Conservation (phyloP, 2,888 invertebrate species). For the Mythimna lalbum region DNA sequence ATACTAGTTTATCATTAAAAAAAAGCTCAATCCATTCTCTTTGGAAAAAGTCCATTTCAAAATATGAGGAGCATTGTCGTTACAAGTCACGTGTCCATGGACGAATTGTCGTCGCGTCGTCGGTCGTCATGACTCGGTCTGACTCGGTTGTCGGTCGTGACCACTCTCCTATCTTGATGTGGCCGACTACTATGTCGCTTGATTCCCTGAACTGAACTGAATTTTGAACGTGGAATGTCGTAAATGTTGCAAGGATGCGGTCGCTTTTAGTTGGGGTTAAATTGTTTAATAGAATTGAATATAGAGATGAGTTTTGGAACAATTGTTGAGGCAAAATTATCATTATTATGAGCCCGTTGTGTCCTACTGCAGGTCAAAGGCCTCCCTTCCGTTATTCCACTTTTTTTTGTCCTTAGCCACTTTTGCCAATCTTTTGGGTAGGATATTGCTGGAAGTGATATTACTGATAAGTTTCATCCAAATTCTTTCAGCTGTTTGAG, state of each 20-base stretch:
- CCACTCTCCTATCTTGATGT: conserved; percentile 67
- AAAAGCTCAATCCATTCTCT: neutral
- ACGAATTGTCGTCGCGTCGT: conserved; percentile 69
- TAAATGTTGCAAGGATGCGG: neutral
- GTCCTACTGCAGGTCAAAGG: no score
- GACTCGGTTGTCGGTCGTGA: conserved; percentile 72
- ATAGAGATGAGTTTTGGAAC: neutral
- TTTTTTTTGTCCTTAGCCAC: no score
- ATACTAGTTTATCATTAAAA: no score
- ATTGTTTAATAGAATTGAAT: no score
- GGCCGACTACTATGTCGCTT: conserved; percentile 22
- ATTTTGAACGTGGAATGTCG: conserved; percentile 17
- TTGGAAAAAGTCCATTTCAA: conserved; percentile 24
- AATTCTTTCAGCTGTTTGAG: no score
- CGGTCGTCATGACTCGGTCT: conserved; percentile 66
- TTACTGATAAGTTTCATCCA: no score
- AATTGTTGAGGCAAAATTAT: no score
- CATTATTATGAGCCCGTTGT: no score
- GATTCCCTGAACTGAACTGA: conserved; percentile 41
- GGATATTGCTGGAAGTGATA: no score
- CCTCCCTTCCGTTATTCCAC: no score
- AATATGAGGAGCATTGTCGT: conserved; percentile 46
- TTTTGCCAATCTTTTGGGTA: no score
- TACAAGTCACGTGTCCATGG: conserved; percentile 62
- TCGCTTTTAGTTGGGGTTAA: neutral